Evolutionary conservation across 2,113 vertebrate genomes (phyloP), one percentile per base, ranked within the genome.

Genomic region (Proterorhinus semilunaris): DNA sequence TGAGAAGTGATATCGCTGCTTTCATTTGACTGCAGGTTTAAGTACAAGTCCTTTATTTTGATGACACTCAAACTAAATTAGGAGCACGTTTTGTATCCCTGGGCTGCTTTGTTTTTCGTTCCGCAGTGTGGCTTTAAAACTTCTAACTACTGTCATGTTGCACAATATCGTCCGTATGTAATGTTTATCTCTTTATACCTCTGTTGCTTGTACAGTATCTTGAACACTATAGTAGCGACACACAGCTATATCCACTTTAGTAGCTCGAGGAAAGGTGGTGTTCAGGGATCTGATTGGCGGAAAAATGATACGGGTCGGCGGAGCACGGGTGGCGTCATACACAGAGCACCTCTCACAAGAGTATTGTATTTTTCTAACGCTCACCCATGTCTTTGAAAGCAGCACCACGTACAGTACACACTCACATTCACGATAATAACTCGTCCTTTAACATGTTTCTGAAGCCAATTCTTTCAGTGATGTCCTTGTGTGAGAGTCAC

Each of bases 361-460:
- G 92, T 87, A 78, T 91, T 91, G 92, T 96, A 95, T 96, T 95
- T 96, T 96, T 94, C 90, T 95, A 94, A 93, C 86, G 82, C 85
- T 92, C 93, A 93, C 76, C 93, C 92, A 36, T 94, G 90, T 93
- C 69, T 94, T 94, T 96, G 93, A 94, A 95, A 81, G 82, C 65
- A 54, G 69, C 83, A 86, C 76, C 21, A 21, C 21, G 21, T 2
- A 2, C 21, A 21, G 21, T 21, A 21, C 71, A 47, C 77, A 75
- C 87, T 86, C 84, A 78, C 79, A 57, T 72, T 81, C 80, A 82
- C 78, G 77, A 66, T 68, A 62, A 68, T 71, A 66, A 63, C 53
- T 65, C 66, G 67, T 72, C 67, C 65, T 49, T 57, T 49, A 71
- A 65, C 72, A 68, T 79, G 73, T 82, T 74, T 76, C 68, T 64